Evolutionary conservation across 2,888 invertebrate genomes (phyloP), one percentile per base, ranked within the genome.

Genomic region (Spicauda simplicius): DNA sequence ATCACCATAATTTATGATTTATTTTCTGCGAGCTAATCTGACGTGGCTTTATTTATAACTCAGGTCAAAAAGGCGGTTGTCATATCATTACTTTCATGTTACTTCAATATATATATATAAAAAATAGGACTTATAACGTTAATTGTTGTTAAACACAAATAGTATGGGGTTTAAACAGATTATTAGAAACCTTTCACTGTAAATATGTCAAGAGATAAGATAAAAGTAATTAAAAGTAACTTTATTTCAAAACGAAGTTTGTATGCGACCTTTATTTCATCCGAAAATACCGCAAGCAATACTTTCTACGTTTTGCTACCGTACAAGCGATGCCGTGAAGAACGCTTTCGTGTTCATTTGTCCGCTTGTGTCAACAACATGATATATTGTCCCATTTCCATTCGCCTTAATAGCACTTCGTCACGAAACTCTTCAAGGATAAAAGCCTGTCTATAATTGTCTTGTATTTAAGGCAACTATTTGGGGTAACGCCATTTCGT

Each of bases 331-430:
- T 45, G 16, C n/a, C 45, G 45, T 45, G 45, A 45, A n/a, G 14
- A 45, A 6, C 37, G 56, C 56, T n/a, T 57, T 37, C 56, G 37
- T 37, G 37, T 14, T 37, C 20, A 37, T 41, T 18, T 18, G 56
- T 56, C 30, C 18, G 10, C 50, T 50, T 58, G 45, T 60, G 60
- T 60, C 60, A 33, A 60, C 60, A 60, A 60, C 30, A 48, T 50
- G 60, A 60, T 66, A 69, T 69, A 70, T 69, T 67, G 63, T 63
- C 12, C 25, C 48, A 50, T 50, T 60, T 50, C 16, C 19, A 50
- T 52, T 50, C 30, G n/a, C 30, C 25, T 50, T 30, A 20, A 60
- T 60, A 50, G 60, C 50, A 18, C 16, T 33, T 50, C 19, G 60
- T 60, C 50, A 60, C 50, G 60, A 25, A 50, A 30, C 50, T 30